These are phyloP conservation scores for Sebastes hubbsi DNA, from an alignment of 2,797 vertebrate genomes.

Conservation along the genomic window DNA sequence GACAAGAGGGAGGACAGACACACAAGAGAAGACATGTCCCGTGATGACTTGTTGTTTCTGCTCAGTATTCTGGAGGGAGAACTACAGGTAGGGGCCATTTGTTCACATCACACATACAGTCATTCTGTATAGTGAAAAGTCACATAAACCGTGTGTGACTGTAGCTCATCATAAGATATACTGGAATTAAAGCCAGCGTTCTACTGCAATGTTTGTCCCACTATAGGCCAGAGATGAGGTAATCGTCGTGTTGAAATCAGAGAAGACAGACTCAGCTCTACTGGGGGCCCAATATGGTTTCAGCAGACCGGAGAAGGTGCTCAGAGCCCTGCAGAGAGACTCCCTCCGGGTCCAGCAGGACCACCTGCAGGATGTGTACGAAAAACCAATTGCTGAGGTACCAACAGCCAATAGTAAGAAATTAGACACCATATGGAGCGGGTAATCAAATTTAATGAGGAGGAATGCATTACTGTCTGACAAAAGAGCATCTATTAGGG, in stretches of 20 bases:
- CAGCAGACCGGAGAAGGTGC: slow-evolving; percentile 86
- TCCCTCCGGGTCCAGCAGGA: slow-evolving; percentile 84
- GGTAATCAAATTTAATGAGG: slow-evolving; percentile 65
- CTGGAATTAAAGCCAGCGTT: neutral
- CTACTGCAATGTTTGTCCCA: slow-evolving; percentile 29
- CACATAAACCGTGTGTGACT: neutral
- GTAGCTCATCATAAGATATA: neutral
- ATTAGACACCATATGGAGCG: slow-evolving; percentile 53
- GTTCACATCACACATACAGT: neutral
- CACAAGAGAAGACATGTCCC: slow-evolving; percentile 84
- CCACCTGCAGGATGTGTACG: slow-evolving; percentile 89
- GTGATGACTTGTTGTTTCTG: slow-evolving; percentile 91
- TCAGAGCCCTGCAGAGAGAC: slow-evolving; percentile 91
- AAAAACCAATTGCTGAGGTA: slow-evolving; percentile 91
- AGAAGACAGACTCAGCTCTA: slow-evolving; percentile 88
- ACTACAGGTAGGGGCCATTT: slow-evolving; percentile 84
- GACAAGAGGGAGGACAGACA: slow-evolving; percentile 38
- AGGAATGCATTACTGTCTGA: slow-evolving; percentile 60
- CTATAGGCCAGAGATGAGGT: slow-evolving; percentile 93
- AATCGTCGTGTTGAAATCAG: slow-evolving; percentile 90
- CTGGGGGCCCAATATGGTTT: slow-evolving; percentile 92
- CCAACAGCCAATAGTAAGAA: slow-evolving; percentile 35
- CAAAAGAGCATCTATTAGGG: slow-evolving; percentile 38
- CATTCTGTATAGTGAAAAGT: neutral
- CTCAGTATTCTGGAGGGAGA: slow-evolving; percentile 94